Evolutionary conservation across 2,888 invertebrate species (phyloP), one percentile per base, ranked within the genome.

Genomic region (Reticulitermes lucifugus): DNA sequence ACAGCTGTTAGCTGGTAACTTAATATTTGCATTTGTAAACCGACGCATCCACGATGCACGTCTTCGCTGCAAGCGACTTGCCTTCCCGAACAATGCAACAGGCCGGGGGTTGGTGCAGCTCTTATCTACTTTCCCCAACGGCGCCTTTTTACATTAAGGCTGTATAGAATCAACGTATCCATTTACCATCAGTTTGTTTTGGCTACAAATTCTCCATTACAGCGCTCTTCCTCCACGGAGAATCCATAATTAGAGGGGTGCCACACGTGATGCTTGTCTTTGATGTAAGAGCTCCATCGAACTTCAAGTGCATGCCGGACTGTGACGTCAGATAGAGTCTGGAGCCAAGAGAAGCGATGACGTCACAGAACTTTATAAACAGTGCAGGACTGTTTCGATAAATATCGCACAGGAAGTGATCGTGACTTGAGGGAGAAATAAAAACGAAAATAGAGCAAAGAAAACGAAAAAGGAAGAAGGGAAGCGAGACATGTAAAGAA

Each of bases 281-380:
- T 73, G 73, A 73, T 73, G 73, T 41, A 73, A 21, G 73, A 65
- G 65, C 25, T 65, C 65, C 25, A 65, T 25, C 25, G n/a, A 65
- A 41, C 77, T 77, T 46, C 9, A 46, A 77, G 77, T 77, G 77
- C 46, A 77, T 65, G 25, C 65, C 65, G 65, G 65, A 7, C 35
- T 46, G 77, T 77, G 77, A 77, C 77, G 77, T 77, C 77, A 77
- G n/a, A 9, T 3, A 1, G n/a, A 51, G 77, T 77, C 77, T 77
- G 77, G 77, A 77, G 77, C 77, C 77, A 77, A 77, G 51, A 77
- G 22, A 77, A 77, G 77, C 51, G 77, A 46, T 77, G 77, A 43
- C 77, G 77, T 77, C 77, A 46, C 77, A 22, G 77, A 51, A 46
- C 43, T 43, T 35, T 35, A 51, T 73, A 35, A 35, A 41, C 77